Conservation (phyloP, 1,140 invertebrate genomes). For the Brachionus koreanus region DNA sequence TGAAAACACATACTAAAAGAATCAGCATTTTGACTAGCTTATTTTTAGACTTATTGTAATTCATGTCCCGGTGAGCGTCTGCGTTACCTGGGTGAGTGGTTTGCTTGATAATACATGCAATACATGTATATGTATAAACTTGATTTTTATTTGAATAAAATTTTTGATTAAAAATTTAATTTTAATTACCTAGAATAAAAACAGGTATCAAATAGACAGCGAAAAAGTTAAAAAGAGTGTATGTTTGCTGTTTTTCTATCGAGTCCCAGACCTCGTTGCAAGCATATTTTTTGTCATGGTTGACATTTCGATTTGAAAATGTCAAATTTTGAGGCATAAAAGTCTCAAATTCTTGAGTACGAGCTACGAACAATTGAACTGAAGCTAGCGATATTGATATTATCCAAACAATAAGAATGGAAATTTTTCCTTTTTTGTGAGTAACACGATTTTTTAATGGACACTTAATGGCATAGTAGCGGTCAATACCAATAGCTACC, state of each 20-base stretch:
- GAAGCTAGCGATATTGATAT: slow-evolving; percentile 35
- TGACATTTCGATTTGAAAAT: background rate
- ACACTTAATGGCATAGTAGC: slow-evolving; percentile 32
- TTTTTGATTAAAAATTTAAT: background rate
- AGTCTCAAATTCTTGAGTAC: background rate
- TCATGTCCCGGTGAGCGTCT: slow-evolving; percentile 17
- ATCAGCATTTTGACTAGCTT: slow-evolving; percentile 60
- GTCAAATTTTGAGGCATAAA: background rate
- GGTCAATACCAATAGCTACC: slow-evolving; percentile 42
- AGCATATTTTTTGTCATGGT: slow-evolving; percentile 17
- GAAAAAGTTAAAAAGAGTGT: slow-evolving; percentile 43
- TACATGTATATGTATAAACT: slow-evolving; percentile 35
- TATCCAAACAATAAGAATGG: slow-evolving; percentile 32
- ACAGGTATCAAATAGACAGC: slow-evolving; percentile 41
- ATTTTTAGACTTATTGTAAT: slow-evolving; percentile 40
- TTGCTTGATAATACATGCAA: slow-evolving; percentile 43
- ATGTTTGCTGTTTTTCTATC: slow-evolving; percentile 12
- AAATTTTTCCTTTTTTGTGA: slow-evolving; percentile 25
- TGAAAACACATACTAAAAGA: slow-evolving; percentile 59
- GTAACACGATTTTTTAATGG: slow-evolving; percentile 31
- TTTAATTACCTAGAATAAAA: slow-evolving; percentile 19
- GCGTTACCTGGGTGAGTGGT: slow-evolving; percentile 40
- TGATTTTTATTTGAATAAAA: background rate
- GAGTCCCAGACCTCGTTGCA: slow-evolving; percentile 37
- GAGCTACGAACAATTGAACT: slow-evolving; percentile 34